Evolutionary conservation across 2,888 invertebrate species (phyloP).

Genomic region (Andrena haemorrhoa): DNA sequence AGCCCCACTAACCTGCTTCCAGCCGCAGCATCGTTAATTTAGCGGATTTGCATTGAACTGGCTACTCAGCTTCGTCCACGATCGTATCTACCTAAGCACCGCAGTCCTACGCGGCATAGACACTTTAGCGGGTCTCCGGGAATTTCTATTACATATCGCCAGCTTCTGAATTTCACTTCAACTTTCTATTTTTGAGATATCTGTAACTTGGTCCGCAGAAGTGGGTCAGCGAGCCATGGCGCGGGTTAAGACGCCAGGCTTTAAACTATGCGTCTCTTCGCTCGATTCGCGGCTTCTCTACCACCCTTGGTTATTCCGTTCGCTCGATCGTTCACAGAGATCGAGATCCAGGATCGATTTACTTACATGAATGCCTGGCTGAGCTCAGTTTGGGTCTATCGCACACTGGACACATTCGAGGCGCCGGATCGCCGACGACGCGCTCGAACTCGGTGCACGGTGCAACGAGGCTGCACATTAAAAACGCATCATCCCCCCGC

Average conservation of each 20-base stretch:
- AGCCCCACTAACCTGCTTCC: conserved; percentile 55
- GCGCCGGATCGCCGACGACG: conserved; percentile 43
- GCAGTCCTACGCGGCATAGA: not conserved
- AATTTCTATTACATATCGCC: not conserved
- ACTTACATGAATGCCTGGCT: conserved; percentile 81
- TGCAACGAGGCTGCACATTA: conserved; percentile 47
- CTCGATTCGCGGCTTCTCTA: conserved; percentile 1
- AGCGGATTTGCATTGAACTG: conserved; percentile 14
- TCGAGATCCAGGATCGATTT: conserved; percentile 66
- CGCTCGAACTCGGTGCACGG: conserved; percentile 39
- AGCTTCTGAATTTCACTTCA: no score
- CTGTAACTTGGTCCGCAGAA: conserved; percentile 14
- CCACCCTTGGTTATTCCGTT: not conserved
- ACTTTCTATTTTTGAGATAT: not conserved
- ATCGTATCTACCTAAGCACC: not conserved
- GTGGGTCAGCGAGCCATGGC: conserved; percentile 34
- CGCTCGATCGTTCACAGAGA: conserved; percentile 21
- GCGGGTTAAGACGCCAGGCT: conserved; percentile 4
- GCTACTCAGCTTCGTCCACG: not conserved
- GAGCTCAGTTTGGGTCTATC: conserved; percentile 83
- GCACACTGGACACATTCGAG: conserved; percentile 80
- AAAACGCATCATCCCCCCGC: conserved; percentile 37
- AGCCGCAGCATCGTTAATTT: conserved; percentile 29
- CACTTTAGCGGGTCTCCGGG: not conserved
- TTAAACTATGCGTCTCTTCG: not conserved